Conservation (phyloP, 2,888 invertebrate genomes). For the Lithophane socia region DNA sequence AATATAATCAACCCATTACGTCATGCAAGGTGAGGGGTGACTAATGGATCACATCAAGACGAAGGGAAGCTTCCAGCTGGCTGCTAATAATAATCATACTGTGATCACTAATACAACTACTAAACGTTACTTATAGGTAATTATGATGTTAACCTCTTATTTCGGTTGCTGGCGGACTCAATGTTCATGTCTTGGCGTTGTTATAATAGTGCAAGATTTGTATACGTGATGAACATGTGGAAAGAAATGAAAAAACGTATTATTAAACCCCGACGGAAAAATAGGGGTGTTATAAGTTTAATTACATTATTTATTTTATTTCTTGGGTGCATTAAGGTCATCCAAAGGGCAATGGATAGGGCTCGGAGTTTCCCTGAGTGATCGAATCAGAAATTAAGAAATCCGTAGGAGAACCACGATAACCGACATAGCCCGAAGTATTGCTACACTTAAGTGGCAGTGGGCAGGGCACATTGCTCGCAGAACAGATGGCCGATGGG, state of each 20-base stretch:
- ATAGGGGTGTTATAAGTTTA: too few species aligned
- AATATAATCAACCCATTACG: constrained; percentile 18
- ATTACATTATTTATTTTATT: too few species aligned
- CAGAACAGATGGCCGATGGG: too few species aligned
- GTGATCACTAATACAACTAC: constrained; percentile 42
- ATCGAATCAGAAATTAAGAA: too few species aligned
- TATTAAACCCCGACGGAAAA: too few species aligned
- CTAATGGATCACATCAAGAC: constrained; percentile 48
- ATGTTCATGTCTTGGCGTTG: not conserved
- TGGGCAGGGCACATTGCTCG: too few species aligned
- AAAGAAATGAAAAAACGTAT: not conserved
- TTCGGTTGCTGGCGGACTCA: not conserved
- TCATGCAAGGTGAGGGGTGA: not conserved
- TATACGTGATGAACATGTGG: not conserved
- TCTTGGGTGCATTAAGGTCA: too few species aligned
- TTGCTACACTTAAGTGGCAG: too few species aligned
- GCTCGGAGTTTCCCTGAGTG: too few species aligned
- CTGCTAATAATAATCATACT: constrained; percentile 31
- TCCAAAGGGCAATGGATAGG: too few species aligned
- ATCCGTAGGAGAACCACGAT: too few species aligned
- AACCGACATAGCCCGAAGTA: too few species aligned
- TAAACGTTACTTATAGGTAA: constrained; percentile 6
- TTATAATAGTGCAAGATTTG: not conserved
- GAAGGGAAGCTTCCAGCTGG: constrained; percentile 33
- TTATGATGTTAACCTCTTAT: constrained; percentile 8